Evolutionary conservation across 2,888 invertebrate species (phyloP).

Genomic region (Clivina fossor): DNA sequence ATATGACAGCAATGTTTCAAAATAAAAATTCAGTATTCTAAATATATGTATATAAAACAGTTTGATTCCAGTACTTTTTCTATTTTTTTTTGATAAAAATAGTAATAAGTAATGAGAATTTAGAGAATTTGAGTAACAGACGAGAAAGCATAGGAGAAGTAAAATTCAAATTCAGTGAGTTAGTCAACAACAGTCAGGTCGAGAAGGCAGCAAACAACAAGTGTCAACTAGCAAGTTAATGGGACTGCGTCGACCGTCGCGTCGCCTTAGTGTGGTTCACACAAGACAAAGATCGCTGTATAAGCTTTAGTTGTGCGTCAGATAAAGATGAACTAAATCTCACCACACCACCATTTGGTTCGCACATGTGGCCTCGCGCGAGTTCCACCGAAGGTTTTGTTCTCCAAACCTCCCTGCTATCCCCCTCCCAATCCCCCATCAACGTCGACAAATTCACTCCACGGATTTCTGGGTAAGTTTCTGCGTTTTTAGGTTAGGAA

Average conservation of each 20-base stretch:
- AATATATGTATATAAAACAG: background rate
- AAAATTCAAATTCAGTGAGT: no score
- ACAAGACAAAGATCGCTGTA: slow-evolving; percentile 32
- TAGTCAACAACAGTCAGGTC: slow-evolving; percentile 42
- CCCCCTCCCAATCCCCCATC: no score
- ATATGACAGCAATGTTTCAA: no score
- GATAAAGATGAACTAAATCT: slow-evolving; percentile 12
- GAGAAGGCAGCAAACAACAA: slow-evolving; percentile 48
- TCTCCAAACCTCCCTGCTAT: slow-evolving; percentile 12
- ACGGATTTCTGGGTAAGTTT: no score
- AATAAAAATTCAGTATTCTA: background rate
- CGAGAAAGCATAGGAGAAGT: no score
- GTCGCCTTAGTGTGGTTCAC: no score
- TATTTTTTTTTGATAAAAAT: background rate
- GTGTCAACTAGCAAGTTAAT: slow-evolving; percentile 49
- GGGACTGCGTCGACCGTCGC: slow-evolving; percentile 47
- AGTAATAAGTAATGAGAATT: background rate
- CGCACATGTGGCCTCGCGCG: slow-evolving; percentile 44
- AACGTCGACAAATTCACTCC: no score
- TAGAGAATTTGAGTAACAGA: background rate
- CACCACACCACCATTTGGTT: slow-evolving; percentile 42
- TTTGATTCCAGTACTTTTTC: background rate
- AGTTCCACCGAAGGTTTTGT: slow-evolving; percentile 40
- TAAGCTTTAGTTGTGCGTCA: no score
- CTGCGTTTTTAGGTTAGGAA: slow-evolving; percentile 44